A percentile compares a stretch with the other conserved stretches of the same genome.
phyloP scores from a whole-genome alignment of 2,888 invertebrate species.

The Camponotus fellah region DNA sequence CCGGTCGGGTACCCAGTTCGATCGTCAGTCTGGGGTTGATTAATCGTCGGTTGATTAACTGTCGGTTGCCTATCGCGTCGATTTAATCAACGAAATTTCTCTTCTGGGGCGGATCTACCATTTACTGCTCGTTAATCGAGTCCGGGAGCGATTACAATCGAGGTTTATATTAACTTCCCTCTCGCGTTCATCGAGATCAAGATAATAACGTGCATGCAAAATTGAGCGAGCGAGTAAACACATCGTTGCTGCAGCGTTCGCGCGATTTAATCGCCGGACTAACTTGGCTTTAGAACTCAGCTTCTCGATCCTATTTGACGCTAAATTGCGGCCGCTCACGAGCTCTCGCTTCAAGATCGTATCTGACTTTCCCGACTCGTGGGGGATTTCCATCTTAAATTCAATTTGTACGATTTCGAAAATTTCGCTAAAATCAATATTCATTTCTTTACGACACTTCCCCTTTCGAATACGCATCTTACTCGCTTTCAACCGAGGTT shows the following conservation, averaged over 20 bases:
- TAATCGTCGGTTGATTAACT: background rate
- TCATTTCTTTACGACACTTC: background rate
- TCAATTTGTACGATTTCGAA: background rate
- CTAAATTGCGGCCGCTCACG: constrained; percentile 5
- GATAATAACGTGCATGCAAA: constrained; percentile 7
- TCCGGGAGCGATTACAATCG: background rate
- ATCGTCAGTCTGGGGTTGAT: background rate
- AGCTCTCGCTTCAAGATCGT: constrained; percentile 5
- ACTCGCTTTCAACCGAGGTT: background rate
- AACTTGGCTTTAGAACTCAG: background rate
- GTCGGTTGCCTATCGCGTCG: background rate
- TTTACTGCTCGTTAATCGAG: background rate
- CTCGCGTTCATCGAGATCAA: background rate
- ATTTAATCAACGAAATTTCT: background rate
- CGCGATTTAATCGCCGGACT: constrained; percentile 2
- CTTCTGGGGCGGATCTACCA: background rate
- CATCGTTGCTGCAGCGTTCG: background rate
- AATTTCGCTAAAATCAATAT: background rate
- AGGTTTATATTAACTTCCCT: background rate
- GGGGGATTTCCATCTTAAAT: constrained; percentile 8
- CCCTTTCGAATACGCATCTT: background rate
- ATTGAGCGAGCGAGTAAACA: background rate
- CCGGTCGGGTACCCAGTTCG: background rate
- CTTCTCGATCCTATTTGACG: constrained; percentile 9
- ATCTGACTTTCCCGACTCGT: background rate